Percentiles rank a stretch among this genome's conserved stretches.
Conservation (phyloP, 2,888 invertebrate genomes). For the Frankliniella fusca region DNA sequence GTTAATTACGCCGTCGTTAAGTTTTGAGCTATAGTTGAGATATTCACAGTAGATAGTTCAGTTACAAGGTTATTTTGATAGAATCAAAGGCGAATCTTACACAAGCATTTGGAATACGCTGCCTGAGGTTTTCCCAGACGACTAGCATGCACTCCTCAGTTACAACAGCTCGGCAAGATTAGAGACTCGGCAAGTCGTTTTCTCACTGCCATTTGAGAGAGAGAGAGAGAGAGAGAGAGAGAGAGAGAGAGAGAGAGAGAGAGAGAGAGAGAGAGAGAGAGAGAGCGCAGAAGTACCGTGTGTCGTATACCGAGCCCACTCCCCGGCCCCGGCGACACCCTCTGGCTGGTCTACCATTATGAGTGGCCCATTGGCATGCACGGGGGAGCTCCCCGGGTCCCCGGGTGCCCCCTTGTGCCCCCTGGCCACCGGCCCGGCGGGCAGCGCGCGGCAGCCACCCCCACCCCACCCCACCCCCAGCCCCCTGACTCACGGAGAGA, state of each 20-base stretch:
- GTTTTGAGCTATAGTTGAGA: no score
- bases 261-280: background rate
- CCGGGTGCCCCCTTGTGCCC: background rate
- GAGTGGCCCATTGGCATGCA: background rate
- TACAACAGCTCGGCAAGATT: no score
- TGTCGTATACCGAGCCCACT: background rate
- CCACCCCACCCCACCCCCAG: background rate
- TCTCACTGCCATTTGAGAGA: no score
- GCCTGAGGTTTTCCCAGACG: no score
- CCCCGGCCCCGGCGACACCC: background rate
- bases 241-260: background rate
- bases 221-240: no score
- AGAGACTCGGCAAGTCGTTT: no score
- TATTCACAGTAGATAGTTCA: no score
- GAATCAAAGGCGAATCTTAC: no score
- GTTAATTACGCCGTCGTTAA: no score
- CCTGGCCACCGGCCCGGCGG: background rate
- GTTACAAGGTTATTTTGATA: no score
- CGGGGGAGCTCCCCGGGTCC: background rate
- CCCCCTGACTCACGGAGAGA: background rate
- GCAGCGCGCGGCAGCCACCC: background rate
- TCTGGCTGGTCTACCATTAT: background rate
- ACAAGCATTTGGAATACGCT: no score
- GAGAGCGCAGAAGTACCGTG: background rate
- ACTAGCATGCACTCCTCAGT: no score